phyloP scores from a whole-genome alignment of 2,797 vertebrate genomes.

The Gymnoscopelus microlampas region DNA sequence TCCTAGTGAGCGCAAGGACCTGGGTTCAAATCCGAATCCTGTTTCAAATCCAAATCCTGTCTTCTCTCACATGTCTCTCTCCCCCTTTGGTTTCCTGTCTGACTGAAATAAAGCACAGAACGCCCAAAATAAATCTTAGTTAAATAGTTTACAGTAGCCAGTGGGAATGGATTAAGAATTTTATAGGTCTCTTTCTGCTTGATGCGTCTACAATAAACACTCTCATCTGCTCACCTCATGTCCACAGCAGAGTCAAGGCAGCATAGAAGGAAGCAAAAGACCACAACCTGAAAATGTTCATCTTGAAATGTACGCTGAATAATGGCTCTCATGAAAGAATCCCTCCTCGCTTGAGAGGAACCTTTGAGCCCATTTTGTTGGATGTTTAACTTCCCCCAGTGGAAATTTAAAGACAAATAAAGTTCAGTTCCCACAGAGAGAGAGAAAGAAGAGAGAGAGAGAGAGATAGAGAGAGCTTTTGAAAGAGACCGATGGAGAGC shows the following conservation, averaged over 20 bases:
- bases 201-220: constrained; percentile 35
- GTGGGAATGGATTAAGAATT: constrained; percentile 39
- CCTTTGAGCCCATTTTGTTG: not conserved
- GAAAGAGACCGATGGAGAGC: too few species aligned
- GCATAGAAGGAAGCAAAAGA: not conserved
- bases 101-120: too few species aligned
- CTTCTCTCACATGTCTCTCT: too few species aligned
- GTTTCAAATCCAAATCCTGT: too few species aligned
- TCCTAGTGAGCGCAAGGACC: too few species aligned
- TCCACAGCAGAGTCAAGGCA: constrained; percentile 1
- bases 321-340: not conserved
- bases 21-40: too few species aligned
- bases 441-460: not conserved
- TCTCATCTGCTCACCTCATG: constrained; percentile 42
- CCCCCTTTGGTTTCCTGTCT: too few species aligned
- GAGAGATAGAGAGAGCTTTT: not conserved
- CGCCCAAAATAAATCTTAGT: too few species aligned
- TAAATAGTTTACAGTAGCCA: constrained; percentile 40
- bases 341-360: constrained; percentile 5
- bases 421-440: not conserved
- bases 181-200: constrained; percentile 44
- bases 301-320: not conserved
- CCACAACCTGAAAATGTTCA: not conserved
- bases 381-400: constrained; percentile 11
- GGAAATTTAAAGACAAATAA: constrained; percentile 29